Percentiles rank a stretch among this genome's conserved stretches.
phyloP scores from a whole-genome alignment of 2,888 invertebrate genomes.

The Lasioglossum pauxillum region DNA sequence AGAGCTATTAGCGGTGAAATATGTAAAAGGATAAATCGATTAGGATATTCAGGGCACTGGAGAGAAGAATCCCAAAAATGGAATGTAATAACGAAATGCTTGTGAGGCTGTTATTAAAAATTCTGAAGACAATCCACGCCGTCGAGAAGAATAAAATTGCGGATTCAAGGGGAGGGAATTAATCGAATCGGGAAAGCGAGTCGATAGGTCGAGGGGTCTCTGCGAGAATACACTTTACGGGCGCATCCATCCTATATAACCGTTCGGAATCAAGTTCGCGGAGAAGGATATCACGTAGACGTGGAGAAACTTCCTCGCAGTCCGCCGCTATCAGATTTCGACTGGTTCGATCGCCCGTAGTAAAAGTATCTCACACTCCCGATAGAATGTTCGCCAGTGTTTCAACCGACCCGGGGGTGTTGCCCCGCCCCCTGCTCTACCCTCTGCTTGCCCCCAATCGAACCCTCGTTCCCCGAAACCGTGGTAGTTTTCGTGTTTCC shows the following conservation, averaged over 20 bases:
- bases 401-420: slow-evolving; percentile 13
- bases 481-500: slow-evolving; percentile 16
- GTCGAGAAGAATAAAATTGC: not conserved
- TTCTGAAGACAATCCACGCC: not conserved
- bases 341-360: slow-evolving; percentile 39
- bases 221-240: slow-evolving; percentile 36
- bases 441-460: not conserved
- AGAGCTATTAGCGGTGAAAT: not conserved
- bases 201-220: slow-evolving; percentile 10
- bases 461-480: slow-evolving; percentile 39
- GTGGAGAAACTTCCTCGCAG: slow-evolving; percentile 48
- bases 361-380: slow-evolving; percentile 55
- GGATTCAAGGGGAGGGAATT: not conserved
- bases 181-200: slow-evolving; percentile 28
- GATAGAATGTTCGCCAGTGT: slow-evolving; percentile 33
- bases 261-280: slow-evolving; percentile 28
- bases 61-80: not conserved
- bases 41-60: not conserved
- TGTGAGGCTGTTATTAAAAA: not conserved
- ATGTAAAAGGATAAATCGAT: not conserved
- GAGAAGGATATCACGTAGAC: slow-evolving; percentile 35
- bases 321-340: slow-evolving; percentile 51
- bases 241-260: slow-evolving; percentile 33
- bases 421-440: not conserved
- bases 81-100: not conserved